Evolutionary conservation across 2,797 vertebrate species (phyloP), one percentile per base, ranked within the genome.

Genomic region (Rachycentron canadum): DNA sequence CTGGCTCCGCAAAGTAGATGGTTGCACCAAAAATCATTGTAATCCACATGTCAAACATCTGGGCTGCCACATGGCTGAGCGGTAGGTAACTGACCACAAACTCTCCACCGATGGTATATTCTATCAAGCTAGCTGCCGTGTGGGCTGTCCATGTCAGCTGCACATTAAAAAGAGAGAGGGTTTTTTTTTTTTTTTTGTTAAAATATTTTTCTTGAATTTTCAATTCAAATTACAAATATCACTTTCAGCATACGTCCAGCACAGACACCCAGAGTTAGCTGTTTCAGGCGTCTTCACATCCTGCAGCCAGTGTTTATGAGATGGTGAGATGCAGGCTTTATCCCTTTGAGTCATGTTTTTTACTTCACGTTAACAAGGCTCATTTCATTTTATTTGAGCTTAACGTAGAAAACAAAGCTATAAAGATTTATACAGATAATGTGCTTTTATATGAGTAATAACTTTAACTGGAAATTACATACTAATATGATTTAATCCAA

Each of bases 1-100:
- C 95, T 25, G 95, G 94, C 0, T 96, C 89, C 8, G 95, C 95
- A 65, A 96, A 96, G 81, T 93, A 94, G 4, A 85, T 47, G 9
- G 86, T 90, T 2, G 65, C 92, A 0, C 90, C 95, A 69, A 85
- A 91, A 53, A 32, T 76, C 55, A 95, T 78, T n/a, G 59, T 57
- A 70, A 95, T 9, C 95, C 95, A 96, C 14, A 96, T 84, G 92
- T 97, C 96, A 4, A 92, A 81, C n/a, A 96, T 55, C 83, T 97
- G 96, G 12, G 95, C 95, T 0, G 96, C 94, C 10, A 95, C 64
- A 1, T 96, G 95, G 87, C 95, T 95, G 63, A 97, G 93, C 0
- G 96, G 96, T 68, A 96, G 89, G 82, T 96, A 96, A 76, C 95
- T 96, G 76, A 97, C 80, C 47, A 95, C 0, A 4, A 76, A 65